These are phyloP conservation scores for Pachypeltis micranthus DNA, from an alignment of 1,140 invertebrate genomes.

Conservation along the genomic window DNA sequence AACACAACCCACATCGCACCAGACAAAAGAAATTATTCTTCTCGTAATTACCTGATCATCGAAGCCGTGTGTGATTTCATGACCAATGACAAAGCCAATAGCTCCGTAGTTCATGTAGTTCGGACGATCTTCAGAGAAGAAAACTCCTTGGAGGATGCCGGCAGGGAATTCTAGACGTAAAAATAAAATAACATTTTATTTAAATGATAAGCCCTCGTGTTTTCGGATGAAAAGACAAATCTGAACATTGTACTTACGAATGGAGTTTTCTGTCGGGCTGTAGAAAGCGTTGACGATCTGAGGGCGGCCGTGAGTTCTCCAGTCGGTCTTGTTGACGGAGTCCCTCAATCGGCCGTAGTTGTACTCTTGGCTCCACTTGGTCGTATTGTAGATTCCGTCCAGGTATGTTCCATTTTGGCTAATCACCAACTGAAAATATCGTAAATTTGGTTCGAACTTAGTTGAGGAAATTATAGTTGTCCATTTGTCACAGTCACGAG, in stretches of 20 bases:
- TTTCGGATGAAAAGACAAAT: background rate
- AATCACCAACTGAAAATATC: constrained; percentile 47
- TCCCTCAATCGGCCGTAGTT: constrained; percentile 46
- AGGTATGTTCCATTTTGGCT: constrained; percentile 42
- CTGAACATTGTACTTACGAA: constrained; percentile 48
- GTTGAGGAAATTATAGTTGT: too few relatives aligned
- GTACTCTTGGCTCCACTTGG: constrained; percentile 45
- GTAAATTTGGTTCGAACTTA: too few relatives aligned
- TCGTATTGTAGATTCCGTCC: constrained; percentile 45
- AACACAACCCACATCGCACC: too few relatives aligned
- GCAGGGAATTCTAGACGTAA: constrained; percentile 52
- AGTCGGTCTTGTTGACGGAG: constrained; percentile 53
- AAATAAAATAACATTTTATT: constrained; percentile 7
- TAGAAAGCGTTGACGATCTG: constrained; percentile 58
- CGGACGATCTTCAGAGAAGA: constrained; percentile 54
- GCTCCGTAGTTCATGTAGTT: constrained; percentile 67
- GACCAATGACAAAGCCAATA: constrained; percentile 85
- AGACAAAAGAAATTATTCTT: too few relatives aligned
- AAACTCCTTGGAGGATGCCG: constrained; percentile 60
- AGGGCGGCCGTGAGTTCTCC: constrained; percentile 49
- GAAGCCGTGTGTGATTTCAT: constrained; percentile 83
- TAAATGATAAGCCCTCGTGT: background rate
- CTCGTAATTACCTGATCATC: constrained; percentile 49
- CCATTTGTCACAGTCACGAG: too few relatives aligned
- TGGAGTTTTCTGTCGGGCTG: constrained; percentile 51